Conservation (phyloP, 1,140 invertebrate species). For the Lamellibrachia luymesi region DNA sequence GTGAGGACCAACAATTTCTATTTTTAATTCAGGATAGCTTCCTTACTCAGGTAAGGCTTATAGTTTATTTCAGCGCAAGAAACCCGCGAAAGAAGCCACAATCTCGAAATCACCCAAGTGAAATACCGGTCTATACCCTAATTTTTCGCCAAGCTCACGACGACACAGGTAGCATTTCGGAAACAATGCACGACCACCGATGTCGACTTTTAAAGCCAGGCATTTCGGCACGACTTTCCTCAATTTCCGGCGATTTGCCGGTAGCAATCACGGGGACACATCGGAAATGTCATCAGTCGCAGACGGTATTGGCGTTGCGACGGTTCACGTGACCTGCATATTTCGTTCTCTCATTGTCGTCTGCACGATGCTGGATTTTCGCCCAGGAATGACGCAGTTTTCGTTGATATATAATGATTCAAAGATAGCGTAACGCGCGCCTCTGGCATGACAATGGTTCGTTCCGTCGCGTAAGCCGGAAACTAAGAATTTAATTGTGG, state of each 20-base stretch:
- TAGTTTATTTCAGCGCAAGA: too few species aligned
- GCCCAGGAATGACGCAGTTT: not conserved
- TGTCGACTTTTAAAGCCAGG: not conserved
- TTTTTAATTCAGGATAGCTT: too few species aligned
- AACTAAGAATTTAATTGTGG: not conserved
- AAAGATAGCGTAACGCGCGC: not conserved
- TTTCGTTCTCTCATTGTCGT: not conserved
- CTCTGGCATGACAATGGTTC: not conserved
- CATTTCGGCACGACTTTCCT: not conserved
- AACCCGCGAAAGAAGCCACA: too few species aligned
- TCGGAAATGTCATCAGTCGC: not conserved
- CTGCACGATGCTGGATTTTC: not conserved
- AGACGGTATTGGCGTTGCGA: not conserved
- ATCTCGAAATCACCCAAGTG: too few species aligned
- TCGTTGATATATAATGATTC: conserved; percentile 1
- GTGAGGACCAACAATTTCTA: too few species aligned
- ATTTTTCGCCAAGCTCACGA: not conserved
- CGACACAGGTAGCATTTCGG: not conserved
- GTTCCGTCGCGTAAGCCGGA: not conserved
- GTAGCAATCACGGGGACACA: not conserved
- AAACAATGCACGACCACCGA: not conserved
- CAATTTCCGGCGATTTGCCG: conserved; percentile 3
- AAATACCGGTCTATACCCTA: too few species aligned
- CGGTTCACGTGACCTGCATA: not conserved
- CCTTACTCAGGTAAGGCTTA: too few species aligned